Conservation (phyloP, 2,888 invertebrate species). For the Ochropleura plecta region DNA sequence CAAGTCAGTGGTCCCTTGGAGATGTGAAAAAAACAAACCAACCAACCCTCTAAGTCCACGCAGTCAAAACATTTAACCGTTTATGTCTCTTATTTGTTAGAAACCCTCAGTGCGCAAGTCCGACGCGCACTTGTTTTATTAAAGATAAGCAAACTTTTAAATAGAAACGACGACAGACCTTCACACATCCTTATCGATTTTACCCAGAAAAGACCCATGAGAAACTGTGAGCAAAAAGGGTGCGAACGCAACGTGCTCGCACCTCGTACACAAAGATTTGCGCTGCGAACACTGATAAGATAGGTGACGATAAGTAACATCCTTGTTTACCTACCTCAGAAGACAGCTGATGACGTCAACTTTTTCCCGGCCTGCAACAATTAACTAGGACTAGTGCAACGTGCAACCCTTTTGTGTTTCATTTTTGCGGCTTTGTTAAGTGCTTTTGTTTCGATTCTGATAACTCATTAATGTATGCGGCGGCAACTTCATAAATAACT, state of each 20-base stretch:
- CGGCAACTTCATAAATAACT: slow-evolving; percentile 20
- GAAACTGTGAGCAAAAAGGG: slow-evolving; percentile 76
- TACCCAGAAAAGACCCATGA: slow-evolving; percentile 78
- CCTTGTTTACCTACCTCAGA: slow-evolving; percentile 56
- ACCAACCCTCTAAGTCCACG: too few relatives aligned
- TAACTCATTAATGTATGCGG: slow-evolving; percentile 51
- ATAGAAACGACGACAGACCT: slow-evolving; percentile 68
- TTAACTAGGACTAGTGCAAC: slow-evolving; percentile 24
- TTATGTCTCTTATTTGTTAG: too few relatives aligned
- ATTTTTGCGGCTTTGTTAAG: slow-evolving; percentile 23
- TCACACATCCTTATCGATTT: slow-evolving; percentile 82
- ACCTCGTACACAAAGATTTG: slow-evolving; percentile 74
- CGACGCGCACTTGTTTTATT: neutral
- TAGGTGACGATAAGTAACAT: slow-evolving; percentile 65
- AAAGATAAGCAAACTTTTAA: slow-evolving; percentile 35
- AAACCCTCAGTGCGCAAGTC: too few relatives aligned
- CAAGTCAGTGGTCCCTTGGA: too few relatives aligned
- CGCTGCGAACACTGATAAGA: slow-evolving; percentile 72
- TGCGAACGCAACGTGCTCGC: slow-evolving; percentile 78
- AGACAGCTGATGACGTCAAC: slow-evolving; percentile 62
- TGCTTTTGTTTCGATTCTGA: slow-evolving; percentile 48
- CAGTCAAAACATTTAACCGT: too few relatives aligned
- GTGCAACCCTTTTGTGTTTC: slow-evolving; percentile 31
- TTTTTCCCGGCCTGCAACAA: slow-evolving; percentile 42
- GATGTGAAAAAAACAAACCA: too few relatives aligned